Conservation (phyloP, 2,888 invertebrate species). For the Scrobipalpa atriplicella region DNA sequence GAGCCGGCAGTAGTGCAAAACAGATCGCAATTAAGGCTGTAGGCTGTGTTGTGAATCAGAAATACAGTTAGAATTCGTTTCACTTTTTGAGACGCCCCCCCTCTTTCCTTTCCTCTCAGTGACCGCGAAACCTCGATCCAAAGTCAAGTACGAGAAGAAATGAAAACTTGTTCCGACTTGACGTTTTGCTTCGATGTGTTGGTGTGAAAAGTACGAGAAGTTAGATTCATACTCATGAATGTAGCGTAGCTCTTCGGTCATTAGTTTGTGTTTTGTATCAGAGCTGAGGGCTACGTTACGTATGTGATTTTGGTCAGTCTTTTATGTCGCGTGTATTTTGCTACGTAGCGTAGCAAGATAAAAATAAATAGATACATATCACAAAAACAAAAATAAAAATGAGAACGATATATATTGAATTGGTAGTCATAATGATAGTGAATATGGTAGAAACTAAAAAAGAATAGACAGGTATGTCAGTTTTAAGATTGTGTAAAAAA, state of each 20-base stretch:
- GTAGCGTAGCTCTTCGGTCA: neutral
- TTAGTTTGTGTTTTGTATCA: too few relatives aligned
- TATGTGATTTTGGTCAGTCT: too few relatives aligned
- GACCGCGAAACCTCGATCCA: conserved; percentile 74
- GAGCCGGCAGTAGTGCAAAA: conserved; percentile 29
- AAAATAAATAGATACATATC: too few relatives aligned
- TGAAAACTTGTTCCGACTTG: conserved; percentile 23
- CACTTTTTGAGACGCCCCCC: conserved; percentile 71
- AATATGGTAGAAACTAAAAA: too few relatives aligned
- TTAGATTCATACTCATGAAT: neutral
- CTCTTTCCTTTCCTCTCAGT: conserved; percentile 42
- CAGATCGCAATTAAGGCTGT: conserved; percentile 39
- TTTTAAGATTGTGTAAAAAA: too few relatives aligned
- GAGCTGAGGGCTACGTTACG: too few relatives aligned
- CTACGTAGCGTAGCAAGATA: too few relatives aligned
- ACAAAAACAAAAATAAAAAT: too few relatives aligned
- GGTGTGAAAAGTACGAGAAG: neutral
- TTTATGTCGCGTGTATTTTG: too few relatives aligned
- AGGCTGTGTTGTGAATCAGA: conserved; percentile 41
- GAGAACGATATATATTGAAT: too few relatives aligned
- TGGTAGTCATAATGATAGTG: too few relatives aligned
- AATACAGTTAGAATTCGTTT: conserved; percentile 69
- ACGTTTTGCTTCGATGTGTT: neutral
- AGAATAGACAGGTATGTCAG: too few relatives aligned
- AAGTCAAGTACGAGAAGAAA: conserved; percentile 57